phyloP scores from a whole-genome alignment of 1,140 invertebrate species.

The Aphis craccivora region DNA sequence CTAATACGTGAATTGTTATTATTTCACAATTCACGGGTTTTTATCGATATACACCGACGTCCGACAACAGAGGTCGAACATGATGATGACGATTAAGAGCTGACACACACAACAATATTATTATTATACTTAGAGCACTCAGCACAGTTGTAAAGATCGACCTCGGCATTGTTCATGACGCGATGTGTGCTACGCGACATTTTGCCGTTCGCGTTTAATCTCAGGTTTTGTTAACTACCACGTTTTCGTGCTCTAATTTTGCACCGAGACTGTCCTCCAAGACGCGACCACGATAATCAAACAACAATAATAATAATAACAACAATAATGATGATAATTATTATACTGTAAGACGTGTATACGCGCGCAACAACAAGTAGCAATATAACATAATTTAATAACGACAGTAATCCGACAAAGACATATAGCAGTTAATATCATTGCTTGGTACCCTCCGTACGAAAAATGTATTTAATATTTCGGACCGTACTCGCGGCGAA shows the following conservation, averaged over 20 bases:
- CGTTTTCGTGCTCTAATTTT: constrained; percentile 3
- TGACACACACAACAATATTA: neutral
- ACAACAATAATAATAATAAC: neutral
- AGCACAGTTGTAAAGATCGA: neutral
- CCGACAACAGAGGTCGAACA: neutral
- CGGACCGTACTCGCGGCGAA: neutral
- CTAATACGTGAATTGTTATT: neutral
- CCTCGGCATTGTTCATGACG: neutral
- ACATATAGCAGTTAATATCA: neutral
- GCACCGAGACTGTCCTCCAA: neutral
- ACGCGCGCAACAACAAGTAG: neutral
- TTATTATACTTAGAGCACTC: neutral
- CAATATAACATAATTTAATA: neutral
- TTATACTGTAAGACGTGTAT: neutral
- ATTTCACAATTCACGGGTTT: neutral
- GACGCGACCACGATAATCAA: neutral
- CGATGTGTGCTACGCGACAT: constrained; percentile 9
- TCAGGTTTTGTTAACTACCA: neutral
- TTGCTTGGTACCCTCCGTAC: neutral
- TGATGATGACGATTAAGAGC: neutral
- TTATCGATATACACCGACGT: too few species aligned
- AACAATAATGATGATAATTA: neutral
- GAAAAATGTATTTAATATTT: neutral
- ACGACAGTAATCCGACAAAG: neutral
- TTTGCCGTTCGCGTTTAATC: neutral